These are phyloP conservation scores for Frankliniella intonsa DNA, from an alignment of 2,888 invertebrate species.

Conservation along the genomic window DNA sequence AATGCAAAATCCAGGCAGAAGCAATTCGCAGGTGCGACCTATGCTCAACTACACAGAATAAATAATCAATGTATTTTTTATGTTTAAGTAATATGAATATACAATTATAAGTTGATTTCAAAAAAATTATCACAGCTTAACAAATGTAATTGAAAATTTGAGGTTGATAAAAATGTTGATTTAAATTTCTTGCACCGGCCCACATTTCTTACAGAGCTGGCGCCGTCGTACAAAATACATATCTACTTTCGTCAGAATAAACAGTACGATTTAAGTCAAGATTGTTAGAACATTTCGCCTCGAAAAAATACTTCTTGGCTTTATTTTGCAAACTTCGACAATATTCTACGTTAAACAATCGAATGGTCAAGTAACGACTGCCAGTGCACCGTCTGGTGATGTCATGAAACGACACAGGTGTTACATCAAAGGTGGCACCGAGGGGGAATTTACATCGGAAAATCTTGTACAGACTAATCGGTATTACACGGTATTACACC, in stretches of 20 bases:
- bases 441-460: too few relatives aligned
- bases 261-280: neutral
- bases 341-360: neutral
- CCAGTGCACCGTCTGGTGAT: neutral
- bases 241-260: neutral
- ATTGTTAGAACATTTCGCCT: neutral
- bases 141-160: constrained; percentile 27
- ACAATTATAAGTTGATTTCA: neutral
- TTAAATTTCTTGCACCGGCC: neutral
- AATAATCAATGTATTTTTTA: too few relatives aligned
- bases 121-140: constrained; percentile 22
- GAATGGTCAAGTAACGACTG: neutral
- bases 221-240: neutral
- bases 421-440: too few relatives aligned
- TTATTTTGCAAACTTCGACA: neutral
- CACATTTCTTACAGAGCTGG: neutral
- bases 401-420: too few relatives aligned
- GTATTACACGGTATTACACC: too few relatives aligned
- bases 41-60: too few relatives aligned
- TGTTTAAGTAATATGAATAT: neutral
- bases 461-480: too few relatives aligned
- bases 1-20: too few relatives aligned
- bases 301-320: neutral
- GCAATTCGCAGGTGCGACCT: too few relatives aligned
- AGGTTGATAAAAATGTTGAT: constrained; percentile 14